Percentiles rank a stretch among this genome's conserved stretches.
Evolutionary conservation across 1,140 invertebrate species (phyloP).

Genomic region (Penaeus japonicus): DNA sequence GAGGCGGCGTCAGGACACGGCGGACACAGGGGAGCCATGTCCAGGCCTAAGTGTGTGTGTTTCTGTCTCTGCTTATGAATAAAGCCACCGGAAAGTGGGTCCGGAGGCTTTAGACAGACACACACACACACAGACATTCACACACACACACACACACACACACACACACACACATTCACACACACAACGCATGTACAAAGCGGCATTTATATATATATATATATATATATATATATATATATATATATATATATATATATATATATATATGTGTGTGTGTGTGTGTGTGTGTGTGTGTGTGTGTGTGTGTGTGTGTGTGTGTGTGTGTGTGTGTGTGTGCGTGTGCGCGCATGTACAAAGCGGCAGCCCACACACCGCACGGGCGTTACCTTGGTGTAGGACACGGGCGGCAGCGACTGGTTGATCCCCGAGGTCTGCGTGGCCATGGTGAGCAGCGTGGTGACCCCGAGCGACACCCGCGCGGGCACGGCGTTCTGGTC

Average conservation of each 20-base stretch:
- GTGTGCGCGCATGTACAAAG: too few relatives aligned
- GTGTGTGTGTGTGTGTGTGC: too few relatives aligned
- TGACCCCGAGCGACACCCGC: slow-evolving; percentile 69
- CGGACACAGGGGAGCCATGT: slow-evolving; percentile 6
- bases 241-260: slow-evolving; percentile 69
- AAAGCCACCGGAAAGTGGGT: too few relatives aligned
- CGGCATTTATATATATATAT: not conserved
- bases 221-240: too few relatives aligned
- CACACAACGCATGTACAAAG: not conserved
- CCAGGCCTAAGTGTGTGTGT: too few relatives aligned
- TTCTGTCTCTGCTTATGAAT: slow-evolving; percentile 72
- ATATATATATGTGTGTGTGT: not conserved
- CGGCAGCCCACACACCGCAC: too few relatives aligned
- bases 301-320: not conserved
- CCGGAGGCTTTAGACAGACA: too few relatives aligned
- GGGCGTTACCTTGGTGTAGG: slow-evolving; percentile 60
- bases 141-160: too few relatives aligned
- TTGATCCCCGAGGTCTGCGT: slow-evolving; percentile 69
- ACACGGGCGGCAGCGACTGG: slow-evolving; percentile 65
- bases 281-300: not conserved
- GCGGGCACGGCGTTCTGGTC: slow-evolving; percentile 68
- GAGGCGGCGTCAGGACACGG: not conserved
- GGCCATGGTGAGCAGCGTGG: slow-evolving; percentile 69
- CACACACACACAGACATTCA: not conserved
- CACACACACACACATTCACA: too few relatives aligned